Evolutionary conservation across 2,113 vertebrate species (phyloP), one percentile per base, ranked within the genome.

Genomic region (Limanda limanda): DNA sequence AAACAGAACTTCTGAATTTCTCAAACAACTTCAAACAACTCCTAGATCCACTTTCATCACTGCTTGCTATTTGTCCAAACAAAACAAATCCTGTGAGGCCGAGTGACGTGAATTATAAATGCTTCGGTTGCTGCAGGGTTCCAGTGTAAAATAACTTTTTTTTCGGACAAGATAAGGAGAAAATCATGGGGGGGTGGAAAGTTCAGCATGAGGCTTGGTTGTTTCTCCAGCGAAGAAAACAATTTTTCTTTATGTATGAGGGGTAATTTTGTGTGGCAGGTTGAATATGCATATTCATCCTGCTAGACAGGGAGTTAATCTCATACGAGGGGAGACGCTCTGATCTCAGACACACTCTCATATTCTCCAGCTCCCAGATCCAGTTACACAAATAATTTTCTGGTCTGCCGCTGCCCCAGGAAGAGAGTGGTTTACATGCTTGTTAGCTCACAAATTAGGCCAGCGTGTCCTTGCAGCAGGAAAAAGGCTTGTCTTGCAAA

Each of bases 361-460:
- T 57, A 37, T 67, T 79, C 58, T 71, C 45, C 57, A 35, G 67
- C 57, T 74, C 79, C 42, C 25, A 60, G 72, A 74, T 82, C 73
- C 76, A 81, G 66, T 70, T 70, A 76, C 76, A 76, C 75, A 87
- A 75, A 86, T 79, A 69, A 68, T 55, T 86, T 82, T 71, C n/a
- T 69, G 42, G 24, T 69, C 62, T 58, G 81, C 60, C 42, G 40
- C 64, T 60, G 89, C 89, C 82, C 87, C 7, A 52, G 81, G 87
- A 86, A 25, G 57, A 68, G 71, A 83, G 68, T 88, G 83, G 89
- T 92, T 93, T 89, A 92, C 84, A 88, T 90, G 88, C 88, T 91
- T 91, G 88, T 92, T 94, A 88, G 83, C 79, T 83, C 81, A 51
- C 81, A 92, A 95, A 93, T 93, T 88, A 91, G 93, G 92, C 87